Evolutionary conservation across 2,797 vertebrate genomes (phyloP), one percentile per base, ranked within the genome.

Genomic region (Cyclura pinguis): DNA sequence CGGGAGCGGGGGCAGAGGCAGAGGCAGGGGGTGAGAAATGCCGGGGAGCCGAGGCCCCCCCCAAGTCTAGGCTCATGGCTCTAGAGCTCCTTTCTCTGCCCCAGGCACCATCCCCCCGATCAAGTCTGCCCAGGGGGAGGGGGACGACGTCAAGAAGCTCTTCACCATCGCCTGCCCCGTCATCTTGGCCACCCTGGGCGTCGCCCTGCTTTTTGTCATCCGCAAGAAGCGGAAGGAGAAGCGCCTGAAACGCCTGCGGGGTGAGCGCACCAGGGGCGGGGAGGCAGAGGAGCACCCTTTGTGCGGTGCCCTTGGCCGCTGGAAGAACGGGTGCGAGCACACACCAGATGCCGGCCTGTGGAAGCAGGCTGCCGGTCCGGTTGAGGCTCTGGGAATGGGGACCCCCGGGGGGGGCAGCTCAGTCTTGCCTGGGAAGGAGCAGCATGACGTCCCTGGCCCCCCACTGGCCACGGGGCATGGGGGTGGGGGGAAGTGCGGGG

Each of bases 141-240:
- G 99, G 0, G 99, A 99, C 0, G 99, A 99, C 0, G 99, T 99
- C 90, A 99, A 99, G 97, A 99, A 99, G 95, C 97, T 99, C 73
- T 99, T 99, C 96, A 99, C 98, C 89, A 99, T 99, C 0, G 99
- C 98, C 94, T 99, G 98, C 93, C 99, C 99, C 0, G 98, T 99
- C 89, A 99, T 99, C 95, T 96, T 99, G 95, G 98, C 99, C 93
- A 99, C 98, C 0, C 96, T 99, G 52, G 99, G 98, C 3, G 98
- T 99, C 80, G 98, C 98, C 0, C 96, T 99, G 81, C 98, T 99
- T 95, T 99, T 99, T 95, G 98, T 99, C 83, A 97, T 99, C 84
- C 98, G 99, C 94, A 99, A 98, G 96, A 99, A 99, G 95, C 98
- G 99, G 96, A 99, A 99, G 96, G 99, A 99, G 93, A 99, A 99